Conservation (phyloP, 2,113 vertebrate species). For the Mesoclemmys tuberculata region DNA sequence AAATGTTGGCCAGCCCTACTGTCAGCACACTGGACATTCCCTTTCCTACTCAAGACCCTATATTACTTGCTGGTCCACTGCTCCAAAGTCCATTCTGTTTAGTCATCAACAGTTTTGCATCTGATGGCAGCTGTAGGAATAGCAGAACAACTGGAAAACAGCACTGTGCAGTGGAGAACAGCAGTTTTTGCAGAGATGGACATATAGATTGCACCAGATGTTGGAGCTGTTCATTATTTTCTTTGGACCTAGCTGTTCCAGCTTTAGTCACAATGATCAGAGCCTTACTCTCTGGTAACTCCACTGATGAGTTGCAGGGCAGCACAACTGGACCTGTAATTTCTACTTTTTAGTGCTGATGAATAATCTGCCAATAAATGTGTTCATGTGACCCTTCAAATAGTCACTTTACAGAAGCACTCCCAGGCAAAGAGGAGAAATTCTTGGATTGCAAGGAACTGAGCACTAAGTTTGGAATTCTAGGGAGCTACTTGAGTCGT, state of each 20-base stretch:
- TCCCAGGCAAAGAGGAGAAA: not conserved
- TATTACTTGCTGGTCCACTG: not conserved
- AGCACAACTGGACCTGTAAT: not conserved
- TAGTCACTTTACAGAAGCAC: not conserved
- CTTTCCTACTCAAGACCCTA: not conserved
- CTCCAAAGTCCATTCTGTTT: no score
- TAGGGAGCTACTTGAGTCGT: not conserved
- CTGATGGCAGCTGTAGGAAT: not conserved
- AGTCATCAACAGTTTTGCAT: not conserved
- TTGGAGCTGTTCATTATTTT: not conserved
- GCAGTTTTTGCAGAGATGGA: not conserved
- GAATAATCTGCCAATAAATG: not conserved
- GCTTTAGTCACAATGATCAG: not conserved
- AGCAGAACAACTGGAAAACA: not conserved
- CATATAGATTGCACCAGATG: not conserved
- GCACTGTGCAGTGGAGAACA: not conserved
- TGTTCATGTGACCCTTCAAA: no score
- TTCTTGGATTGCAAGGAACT: not conserved
- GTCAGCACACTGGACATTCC: not conserved
- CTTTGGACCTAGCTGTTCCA: not conserved
- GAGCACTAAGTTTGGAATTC: not conserved
- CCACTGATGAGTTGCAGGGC: not conserved
- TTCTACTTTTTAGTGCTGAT: not conserved
- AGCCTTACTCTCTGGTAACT: not conserved
- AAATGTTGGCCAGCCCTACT: not conserved